Evolutionary conservation across 2,797 vertebrate genomes (phyloP).

Genomic region (Sebastes matsubarae): DNA sequence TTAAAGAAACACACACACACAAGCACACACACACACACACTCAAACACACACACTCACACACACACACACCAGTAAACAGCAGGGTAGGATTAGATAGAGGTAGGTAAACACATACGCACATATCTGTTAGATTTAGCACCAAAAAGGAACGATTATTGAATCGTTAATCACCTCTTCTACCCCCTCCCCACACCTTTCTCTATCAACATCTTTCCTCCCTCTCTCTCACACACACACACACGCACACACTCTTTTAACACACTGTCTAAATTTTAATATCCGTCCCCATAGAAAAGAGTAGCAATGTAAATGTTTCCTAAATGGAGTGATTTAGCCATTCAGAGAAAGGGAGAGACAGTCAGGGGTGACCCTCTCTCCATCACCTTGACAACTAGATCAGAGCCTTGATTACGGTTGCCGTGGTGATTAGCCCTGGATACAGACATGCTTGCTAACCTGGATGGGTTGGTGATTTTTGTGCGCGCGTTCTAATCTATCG

Average conservation of each 20-base stretch:
- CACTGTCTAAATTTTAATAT: not conserved
- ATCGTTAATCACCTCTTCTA: slow-evolving; percentile 18
- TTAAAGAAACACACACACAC: slow-evolving; percentile 62
- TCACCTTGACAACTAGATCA: slow-evolving; percentile 77
- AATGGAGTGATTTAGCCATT: slow-evolving; percentile 25
- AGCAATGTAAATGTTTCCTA: not conserved
- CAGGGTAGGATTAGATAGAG: slow-evolving; percentile 69
- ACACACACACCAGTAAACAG: slow-evolving; percentile 53
- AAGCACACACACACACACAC: slow-evolving; percentile 29
- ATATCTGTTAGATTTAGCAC: slow-evolving; percentile 39
- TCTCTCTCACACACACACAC: not conserved
- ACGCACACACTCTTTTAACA: not conserved
- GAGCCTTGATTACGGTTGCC: slow-evolving; percentile 74
- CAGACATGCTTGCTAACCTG: slow-evolving; percentile 53
- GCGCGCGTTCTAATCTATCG: slow-evolving; percentile 15
- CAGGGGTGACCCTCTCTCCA: slow-evolving; percentile 59
- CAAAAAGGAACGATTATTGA: slow-evolving; percentile 26
- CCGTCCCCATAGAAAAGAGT: not conserved
- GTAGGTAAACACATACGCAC: slow-evolving; percentile 43
- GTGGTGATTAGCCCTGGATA: slow-evolving; percentile 70
- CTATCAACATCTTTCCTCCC: not conserved
- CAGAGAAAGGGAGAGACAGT: slow-evolving; percentile 26
- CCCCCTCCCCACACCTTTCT: not conserved
- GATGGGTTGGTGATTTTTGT: slow-evolving; percentile 9
- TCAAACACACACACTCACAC: slow-evolving; percentile 5